Conservation (phyloP, 2,888 invertebrate genomes). For the Andrena dorsata region DNA sequence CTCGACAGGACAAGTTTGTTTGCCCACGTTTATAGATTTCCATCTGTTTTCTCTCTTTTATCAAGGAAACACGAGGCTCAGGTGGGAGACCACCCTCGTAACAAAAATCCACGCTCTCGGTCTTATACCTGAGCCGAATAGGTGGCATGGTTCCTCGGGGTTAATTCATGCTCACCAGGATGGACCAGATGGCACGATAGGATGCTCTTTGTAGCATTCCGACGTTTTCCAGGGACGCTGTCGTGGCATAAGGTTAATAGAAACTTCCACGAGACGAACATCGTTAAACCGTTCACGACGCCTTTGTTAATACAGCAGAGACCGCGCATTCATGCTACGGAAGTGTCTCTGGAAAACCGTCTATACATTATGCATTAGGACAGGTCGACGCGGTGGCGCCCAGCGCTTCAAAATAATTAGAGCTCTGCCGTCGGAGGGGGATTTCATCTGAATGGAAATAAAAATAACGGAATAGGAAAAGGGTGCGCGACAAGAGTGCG, state of each 20-base stretch:
- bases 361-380: constrained; percentile 41
- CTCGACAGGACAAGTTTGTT: background rate
- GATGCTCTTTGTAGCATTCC: constrained; percentile 62
- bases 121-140: constrained; percentile 61
- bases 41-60: constrained; percentile 36
- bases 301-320: constrained; percentile 48
- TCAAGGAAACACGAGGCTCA: constrained; percentile 26
- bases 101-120: constrained; percentile 13
- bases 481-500: background rate
- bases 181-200: constrained; percentile 70
- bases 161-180: constrained; percentile 66
- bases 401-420: constrained; percentile 41
- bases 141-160: constrained; percentile 50
- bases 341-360: constrained; percentile 7
- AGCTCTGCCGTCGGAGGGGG: background rate
- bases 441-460: background rate
- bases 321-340: constrained; percentile 1
- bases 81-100: constrained; percentile 24
- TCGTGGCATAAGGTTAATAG: constrained; percentile 68
- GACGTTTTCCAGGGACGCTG: constrained; percentile 57
- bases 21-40: constrained; percentile 22
- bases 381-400: constrained; percentile 14
- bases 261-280: constrained; percentile 60
- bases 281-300: constrained; percentile 50
- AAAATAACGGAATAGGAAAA: background rate